phyloP scores from a whole-genome alignment of 2,113 vertebrate species.

The Ardeotis arabs region DNA sequence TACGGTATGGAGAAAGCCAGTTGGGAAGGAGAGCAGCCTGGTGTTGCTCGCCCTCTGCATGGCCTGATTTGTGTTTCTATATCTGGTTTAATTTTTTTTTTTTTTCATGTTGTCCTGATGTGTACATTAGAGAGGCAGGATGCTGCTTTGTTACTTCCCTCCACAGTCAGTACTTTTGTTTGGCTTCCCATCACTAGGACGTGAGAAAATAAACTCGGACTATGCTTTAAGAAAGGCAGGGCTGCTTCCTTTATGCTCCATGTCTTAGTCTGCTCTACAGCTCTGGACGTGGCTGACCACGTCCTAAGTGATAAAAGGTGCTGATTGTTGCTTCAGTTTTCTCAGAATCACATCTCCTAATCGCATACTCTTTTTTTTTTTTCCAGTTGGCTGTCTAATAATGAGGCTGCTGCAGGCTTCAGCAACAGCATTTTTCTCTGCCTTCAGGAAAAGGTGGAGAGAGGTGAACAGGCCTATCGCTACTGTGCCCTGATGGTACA shows the following conservation, averaged over 20 bases:
- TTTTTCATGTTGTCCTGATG: neutral
- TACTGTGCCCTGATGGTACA: conserved; percentile 53
- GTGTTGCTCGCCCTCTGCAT: neutral
- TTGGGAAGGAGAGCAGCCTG: neutral
- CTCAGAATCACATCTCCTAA: neutral
- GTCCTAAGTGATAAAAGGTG: neutral
- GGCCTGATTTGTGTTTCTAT: neutral
- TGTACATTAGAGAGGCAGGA: neutral
- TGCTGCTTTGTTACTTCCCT: neutral
- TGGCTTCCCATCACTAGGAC: neutral
- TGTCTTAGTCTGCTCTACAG: neutral
- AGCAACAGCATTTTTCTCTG: conserved; percentile 49
- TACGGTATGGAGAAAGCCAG: neutral
- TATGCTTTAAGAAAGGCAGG: neutral
- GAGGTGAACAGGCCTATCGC: conserved; percentile 15
- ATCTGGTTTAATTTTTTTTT: neutral
- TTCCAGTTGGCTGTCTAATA: conserved; percentile 64
- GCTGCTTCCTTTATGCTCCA: neutral
- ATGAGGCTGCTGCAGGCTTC: conserved; percentile 55
- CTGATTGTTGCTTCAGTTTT: neutral
- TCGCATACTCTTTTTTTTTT: neutral
- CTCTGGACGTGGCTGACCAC: neutral
- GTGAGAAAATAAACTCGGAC: neutral
- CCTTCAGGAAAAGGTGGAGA: conserved; percentile 62
- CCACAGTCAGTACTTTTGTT: neutral